Evolutionary conservation across 37 sponge, comb jelly and placozoan species (phyloP), one percentile per base, ranked within the genome.

Genomic region (Spongilla lacustris): DNA sequence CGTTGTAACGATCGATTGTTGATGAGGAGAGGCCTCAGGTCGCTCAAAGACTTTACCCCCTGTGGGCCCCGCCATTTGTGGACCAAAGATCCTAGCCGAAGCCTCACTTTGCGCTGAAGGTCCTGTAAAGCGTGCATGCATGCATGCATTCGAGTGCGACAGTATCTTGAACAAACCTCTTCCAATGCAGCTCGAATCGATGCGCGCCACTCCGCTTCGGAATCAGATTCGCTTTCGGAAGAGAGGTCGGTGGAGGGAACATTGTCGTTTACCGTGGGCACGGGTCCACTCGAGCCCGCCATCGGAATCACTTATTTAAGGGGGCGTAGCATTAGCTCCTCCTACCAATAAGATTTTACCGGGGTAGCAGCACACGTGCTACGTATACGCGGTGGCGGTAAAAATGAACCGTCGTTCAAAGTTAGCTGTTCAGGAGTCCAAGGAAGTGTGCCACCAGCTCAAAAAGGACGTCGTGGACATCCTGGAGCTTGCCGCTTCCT

Each of bases 381-480:
- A 46, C n/a, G 8, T 46, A 46, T 8, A 4, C 46, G 46, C 58
- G 12, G 21, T 17, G 41, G 41, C 41, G 41, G 41, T 41, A 41
- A 41, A 58, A 58, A 58, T 58, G 58, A 58, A 58, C 19, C 58
- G 58, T 14, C 58, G 58, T 58, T 17, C 58, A 1, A 58, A 58
- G 58, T 58, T 58, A 58, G 58, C 58, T 36, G 27, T 76, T 25
- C 33, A 30, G 36, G 49, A 83, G 31, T 35, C 73, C 10, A 35
- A 24, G 6, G 83, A 83, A 0, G 49, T 73, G 28, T 38, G 69
- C 25, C 31, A 30, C 50, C 71, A 72, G 38, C 83, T 83, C 46
- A 72, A 41, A 50, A 73, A 69, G 6, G 48, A 49, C 17, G 28
- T 83, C 12, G 74, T 50, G 30, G 74, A 31, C 13, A 49, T 73